Evolutionary conservation across 2,113 vertebrate genomes (phyloP).

Genomic region (Forbesichthys agassizii): DNA sequence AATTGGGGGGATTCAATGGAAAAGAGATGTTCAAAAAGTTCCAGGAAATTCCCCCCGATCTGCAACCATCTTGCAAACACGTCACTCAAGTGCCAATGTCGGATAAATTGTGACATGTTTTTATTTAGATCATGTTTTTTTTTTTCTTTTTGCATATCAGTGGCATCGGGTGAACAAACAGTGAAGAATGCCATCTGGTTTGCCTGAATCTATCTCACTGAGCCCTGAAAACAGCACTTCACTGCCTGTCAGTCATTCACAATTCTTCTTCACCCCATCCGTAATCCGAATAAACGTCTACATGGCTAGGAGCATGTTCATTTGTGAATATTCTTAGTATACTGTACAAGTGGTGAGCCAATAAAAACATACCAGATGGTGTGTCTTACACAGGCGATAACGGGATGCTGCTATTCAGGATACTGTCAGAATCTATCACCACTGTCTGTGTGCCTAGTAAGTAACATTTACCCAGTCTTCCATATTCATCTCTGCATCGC

Average conservation of each 20-base stretch:
- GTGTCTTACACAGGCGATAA: no score
- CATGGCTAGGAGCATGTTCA: not conserved
- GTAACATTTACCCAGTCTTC: conserved; percentile 33
- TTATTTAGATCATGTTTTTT: not conserved
- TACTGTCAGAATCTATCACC: not conserved
- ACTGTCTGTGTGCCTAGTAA: not conserved
- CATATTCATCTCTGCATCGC: conserved; percentile 21
- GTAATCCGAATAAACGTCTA: not conserved
- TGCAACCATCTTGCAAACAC: conserved; percentile 34
- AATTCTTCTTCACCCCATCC: not conserved
- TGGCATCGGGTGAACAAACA: not conserved
- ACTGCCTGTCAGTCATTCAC: not conserved
- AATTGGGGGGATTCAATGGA: conserved; percentile 41
- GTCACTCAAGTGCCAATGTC: conserved; percentile 33
- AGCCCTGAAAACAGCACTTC: not conserved
- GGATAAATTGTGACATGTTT: conserved; percentile 1
- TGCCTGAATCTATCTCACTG: not conserved
- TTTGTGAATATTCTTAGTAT: no score
- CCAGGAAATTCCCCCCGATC: conserved; percentile 45
- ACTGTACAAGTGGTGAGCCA: no score
- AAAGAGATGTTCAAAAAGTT: conserved; percentile 59
- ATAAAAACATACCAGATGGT: no score
- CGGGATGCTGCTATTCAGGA: no score
- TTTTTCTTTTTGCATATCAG: not conserved
- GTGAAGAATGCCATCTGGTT: not conserved